phyloP scores from a whole-genome alignment of 2,113 vertebrate genomes.

The Phoxinus phoxinus region DNA sequence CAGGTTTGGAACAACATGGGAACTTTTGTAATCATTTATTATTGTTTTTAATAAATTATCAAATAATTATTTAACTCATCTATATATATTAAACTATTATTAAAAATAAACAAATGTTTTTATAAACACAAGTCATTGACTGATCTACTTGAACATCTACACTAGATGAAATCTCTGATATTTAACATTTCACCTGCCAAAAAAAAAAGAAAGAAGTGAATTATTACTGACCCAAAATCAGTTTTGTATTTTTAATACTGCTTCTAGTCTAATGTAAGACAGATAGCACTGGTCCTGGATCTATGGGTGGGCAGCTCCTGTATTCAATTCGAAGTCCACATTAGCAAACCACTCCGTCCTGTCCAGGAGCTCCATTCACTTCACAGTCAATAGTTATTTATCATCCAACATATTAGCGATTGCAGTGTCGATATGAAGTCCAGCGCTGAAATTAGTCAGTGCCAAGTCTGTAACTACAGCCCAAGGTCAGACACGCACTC shows the following conservation, averaged over 20 bases:
- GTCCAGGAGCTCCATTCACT: slow-evolving; percentile 61
- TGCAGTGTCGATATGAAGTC: slow-evolving; percentile 78
- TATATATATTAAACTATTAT: background rate
- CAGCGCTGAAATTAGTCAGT: slow-evolving; percentile 79
- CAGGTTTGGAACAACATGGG: background rate
- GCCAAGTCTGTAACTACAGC: slow-evolving; percentile 69
- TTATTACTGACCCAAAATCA: background rate
- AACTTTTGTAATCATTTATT: background rate
- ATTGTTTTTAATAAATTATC: background rate
- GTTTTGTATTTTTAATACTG: background rate
- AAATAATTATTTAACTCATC: background rate
- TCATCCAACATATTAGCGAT: slow-evolving; percentile 79
- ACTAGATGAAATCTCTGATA: background rate
- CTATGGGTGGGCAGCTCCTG: slow-evolving; percentile 14
- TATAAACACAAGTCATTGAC: background rate
- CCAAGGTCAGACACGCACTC: slow-evolving; percentile 74
- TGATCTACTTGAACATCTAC: background rate
- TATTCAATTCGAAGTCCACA: slow-evolving; percentile 25
- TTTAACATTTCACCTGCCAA: background rate
- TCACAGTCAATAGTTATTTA: slow-evolving; percentile 74
- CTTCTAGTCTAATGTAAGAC: background rate
- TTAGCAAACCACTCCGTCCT: slow-evolving; percentile 27
- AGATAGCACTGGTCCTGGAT: slow-evolving; percentile 14
- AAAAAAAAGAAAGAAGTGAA: background rate
- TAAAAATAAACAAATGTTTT: background rate